A percentile compares a stretch with the other conserved stretches of the same genome.
phyloP scores from a whole-genome alignment of 2,888 invertebrate species.

The Abrostola tripartita region DNA sequence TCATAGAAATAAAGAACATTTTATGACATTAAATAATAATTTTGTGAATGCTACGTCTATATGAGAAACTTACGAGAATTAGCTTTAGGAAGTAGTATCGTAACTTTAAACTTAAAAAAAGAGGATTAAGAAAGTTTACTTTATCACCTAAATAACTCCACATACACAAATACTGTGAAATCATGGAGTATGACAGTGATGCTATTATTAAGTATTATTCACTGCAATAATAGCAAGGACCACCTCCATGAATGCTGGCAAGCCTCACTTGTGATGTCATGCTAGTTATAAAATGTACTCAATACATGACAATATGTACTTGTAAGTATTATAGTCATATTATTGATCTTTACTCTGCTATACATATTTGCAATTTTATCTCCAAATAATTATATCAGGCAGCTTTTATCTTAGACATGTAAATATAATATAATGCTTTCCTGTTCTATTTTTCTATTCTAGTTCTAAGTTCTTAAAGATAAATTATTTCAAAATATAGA shows the following conservation, averaged over 20 bases:
- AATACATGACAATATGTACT: conserved; percentile 9
- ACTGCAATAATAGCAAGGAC: conserved; percentile 63
- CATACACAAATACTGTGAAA: conserved; percentile 26
- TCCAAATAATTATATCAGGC: too few relatives aligned
- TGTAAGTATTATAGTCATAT: background rate
- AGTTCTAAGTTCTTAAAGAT: too few relatives aligned
- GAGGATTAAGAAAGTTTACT: background rate
- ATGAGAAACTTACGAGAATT: too few relatives aligned
- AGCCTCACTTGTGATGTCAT: conserved; percentile 67
- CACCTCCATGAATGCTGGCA: conserved; percentile 59
- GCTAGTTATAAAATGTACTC: conserved; percentile 36
- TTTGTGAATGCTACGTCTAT: too few relatives aligned
- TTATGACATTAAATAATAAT: too few relatives aligned
- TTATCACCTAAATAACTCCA: conserved; percentile 11
- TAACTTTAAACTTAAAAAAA: background rate
- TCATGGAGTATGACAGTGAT: conserved; percentile 33
- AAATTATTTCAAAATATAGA: too few relatives aligned
- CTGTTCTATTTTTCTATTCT: too few relatives aligned
- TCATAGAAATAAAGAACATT: too few relatives aligned
- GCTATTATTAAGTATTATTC: conserved; percentile 58
- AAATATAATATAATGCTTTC: too few relatives aligned
- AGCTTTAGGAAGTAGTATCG: too few relatives aligned
- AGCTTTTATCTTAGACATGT: too few relatives aligned
- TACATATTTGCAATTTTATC: too few relatives aligned
- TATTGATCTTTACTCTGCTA: background rate